These are phyloP conservation scores for Eriocheir sinensis DNA, from an alignment of 1,140 invertebrate species.

Conservation along the genomic window DNA sequence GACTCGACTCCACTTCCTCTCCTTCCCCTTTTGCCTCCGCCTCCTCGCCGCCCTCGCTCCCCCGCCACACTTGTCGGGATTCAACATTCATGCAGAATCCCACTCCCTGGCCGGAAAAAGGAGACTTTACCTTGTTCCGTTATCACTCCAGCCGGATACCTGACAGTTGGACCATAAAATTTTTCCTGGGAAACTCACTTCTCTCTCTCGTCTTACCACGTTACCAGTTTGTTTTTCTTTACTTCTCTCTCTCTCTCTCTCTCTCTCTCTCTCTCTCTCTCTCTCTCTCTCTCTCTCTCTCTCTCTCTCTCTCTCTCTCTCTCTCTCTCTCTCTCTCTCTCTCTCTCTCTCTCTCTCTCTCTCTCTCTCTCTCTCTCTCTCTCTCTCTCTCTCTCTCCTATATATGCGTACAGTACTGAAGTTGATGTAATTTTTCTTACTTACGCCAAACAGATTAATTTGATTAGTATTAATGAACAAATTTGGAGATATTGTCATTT, in stretches of 20 bases:
- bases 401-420: no score
- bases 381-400: neutral
- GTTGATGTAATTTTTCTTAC: no score
- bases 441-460: no score
- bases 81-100: slow-evolving; percentile 39
- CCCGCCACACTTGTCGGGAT: slow-evolving; percentile 43
- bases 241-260: neutral
- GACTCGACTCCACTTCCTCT: neutral
- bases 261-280: slow-evolving; percentile 51
- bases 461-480: no score
- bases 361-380: neutral
- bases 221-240: neutral
- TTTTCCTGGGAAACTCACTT: slow-evolving; percentile 15
- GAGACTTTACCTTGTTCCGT: slow-evolving; percentile 15
- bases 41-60: slow-evolving; percentile 30
- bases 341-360: neutral
- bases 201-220: slow-evolving; percentile 29
- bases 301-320: slow-evolving; percentile 57
- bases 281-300: slow-evolving; percentile 49
- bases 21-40: neutral
- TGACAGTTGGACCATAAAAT: slow-evolving; percentile 4
- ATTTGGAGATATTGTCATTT: no score
- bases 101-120: neutral
- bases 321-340: slow-evolving; percentile 50
- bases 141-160: slow-evolving; percentile 10